Base-by-base conservation (phyloP, 2,888 invertebrate species). In the Drosophila subsilvestris region DNA sequence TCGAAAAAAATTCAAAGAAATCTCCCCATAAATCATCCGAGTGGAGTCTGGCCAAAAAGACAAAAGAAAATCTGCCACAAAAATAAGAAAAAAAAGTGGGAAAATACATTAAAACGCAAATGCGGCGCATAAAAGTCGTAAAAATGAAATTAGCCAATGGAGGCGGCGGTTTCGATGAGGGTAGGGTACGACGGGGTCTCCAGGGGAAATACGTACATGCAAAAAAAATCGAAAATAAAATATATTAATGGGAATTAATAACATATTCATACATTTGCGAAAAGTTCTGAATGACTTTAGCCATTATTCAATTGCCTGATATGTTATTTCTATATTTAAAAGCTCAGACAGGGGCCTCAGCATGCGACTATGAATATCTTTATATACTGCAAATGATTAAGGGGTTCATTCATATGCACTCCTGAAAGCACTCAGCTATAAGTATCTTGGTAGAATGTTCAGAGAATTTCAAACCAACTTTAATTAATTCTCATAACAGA, bases 81-180 rank as follows among this genome's bases (percentile, higher is more conserved):
- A 70, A 59, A 74, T 29, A 75, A 59, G 63, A 63, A 63, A 56
- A 57, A 44, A 76, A 59, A 71, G 10, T 18, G 17, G 14, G 14
- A 22, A 44, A 63, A 56, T 14, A 59, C 54, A 44, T 68, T 62
- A 29, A 66, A 85, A 74, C 57, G 57, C 70, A 76, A 82, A 75
- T 77, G 71, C 55, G 47, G 55, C 66, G 58, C 85, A 87, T 81
- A 73, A 87, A 81, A 85, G 77, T 82, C 88, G 82, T 82, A 85
- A 85, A 83, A 83, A 81, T 74, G 62, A 87, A 85, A 87, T 83
- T 83, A 83, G 86, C 78, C 78, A 62, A 43, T 43, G 55, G 37
- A 1, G 14, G 37, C 6, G 6, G 14, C 6, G 14, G 32, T 12
- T 3, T 4, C 32, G 27, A 27, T 27, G 9, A 9, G 8, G 27